phyloP scores from a whole-genome alignment of 1,140 invertebrate genomes.

The Cyrtorhinus lividipennis region DNA sequence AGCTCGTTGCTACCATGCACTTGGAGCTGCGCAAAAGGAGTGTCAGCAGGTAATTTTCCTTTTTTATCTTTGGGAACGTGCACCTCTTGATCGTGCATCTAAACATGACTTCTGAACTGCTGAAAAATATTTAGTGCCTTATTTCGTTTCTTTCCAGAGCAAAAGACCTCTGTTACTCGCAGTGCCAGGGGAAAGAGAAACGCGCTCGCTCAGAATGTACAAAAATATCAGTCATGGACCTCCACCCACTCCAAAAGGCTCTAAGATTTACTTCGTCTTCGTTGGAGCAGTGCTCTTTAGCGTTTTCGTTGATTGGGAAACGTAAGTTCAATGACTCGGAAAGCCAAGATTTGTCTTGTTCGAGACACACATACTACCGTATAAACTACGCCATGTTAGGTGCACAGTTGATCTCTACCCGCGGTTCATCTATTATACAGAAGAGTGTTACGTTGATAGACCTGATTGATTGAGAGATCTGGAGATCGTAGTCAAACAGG shows the following conservation, averaged over 20 bases:
- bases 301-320: slow-evolving; percentile 17
- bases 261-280: slow-evolving; percentile 13
- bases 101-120: not conserved
- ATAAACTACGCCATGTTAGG: not conserved
- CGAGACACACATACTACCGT: not conserved
- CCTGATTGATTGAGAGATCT: not conserved
- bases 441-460: not conserved
- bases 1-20: not conserved
- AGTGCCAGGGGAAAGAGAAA: not conserved
- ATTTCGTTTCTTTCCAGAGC: not conserved
- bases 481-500: not conserved
- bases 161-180: not conserved
- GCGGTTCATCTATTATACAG: not conserved
- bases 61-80: too few relatives aligned
- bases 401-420: not conserved
- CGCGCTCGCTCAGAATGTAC: slow-evolving; percentile 6
- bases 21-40: not conserved
- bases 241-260: not conserved
- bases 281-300: slow-evolving; percentile 1
- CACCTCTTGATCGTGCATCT: too few relatives aligned
- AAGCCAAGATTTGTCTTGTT: not conserved
- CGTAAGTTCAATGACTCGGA: slow-evolving; percentile 7
- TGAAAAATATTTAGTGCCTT: not conserved
- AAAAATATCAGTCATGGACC: slow-evolving; percentile 18
- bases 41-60: not conserved